Evolutionary conservation across 1,140 invertebrate species (phyloP).

Genomic region (Dufourea novaeangliae): DNA sequence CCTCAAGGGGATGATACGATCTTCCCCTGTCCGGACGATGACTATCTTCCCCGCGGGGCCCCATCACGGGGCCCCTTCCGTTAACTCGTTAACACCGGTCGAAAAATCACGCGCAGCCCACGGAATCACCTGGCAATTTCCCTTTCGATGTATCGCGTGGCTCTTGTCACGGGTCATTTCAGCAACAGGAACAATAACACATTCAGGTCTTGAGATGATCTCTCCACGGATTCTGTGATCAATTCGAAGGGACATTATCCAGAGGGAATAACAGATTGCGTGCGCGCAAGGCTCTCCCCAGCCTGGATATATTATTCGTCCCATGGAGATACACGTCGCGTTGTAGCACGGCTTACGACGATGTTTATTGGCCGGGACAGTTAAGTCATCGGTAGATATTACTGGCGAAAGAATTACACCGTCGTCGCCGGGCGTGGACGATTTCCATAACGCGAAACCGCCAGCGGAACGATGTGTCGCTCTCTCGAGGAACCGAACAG

Average conservation of each 20-base stretch:
- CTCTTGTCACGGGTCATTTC: not conserved
- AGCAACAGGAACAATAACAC: not conserved
- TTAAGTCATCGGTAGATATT: constrained; percentile 29
- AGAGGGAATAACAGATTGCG: not conserved
- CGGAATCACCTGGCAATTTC: not conserved
- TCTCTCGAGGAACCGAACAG: no score
- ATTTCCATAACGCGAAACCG: constrained; percentile 4
- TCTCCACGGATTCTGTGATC: no score
- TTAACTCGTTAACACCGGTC: constrained; percentile 6
- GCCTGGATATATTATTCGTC: not conserved
- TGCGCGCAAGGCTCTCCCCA: not conserved
- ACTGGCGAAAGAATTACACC: not conserved
- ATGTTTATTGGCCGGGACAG: constrained; percentile 5
- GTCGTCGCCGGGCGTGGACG: no score
- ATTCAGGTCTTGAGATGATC: not conserved
- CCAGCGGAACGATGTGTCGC: not conserved
- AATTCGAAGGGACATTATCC: no score
- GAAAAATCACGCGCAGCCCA: constrained; percentile 11
- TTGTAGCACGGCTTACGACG: not conserved
- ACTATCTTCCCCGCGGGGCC: constrained; percentile 8
- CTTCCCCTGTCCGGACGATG: constrained; percentile 33
- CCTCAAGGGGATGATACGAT: constrained; percentile 44
- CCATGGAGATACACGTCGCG: not conserved
- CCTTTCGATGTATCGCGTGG: not conserved
- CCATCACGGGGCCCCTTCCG: not conserved